Base-by-base conservation (phyloP, 2,888 invertebrate species). In the Andrena haemorrhoa region DNA sequence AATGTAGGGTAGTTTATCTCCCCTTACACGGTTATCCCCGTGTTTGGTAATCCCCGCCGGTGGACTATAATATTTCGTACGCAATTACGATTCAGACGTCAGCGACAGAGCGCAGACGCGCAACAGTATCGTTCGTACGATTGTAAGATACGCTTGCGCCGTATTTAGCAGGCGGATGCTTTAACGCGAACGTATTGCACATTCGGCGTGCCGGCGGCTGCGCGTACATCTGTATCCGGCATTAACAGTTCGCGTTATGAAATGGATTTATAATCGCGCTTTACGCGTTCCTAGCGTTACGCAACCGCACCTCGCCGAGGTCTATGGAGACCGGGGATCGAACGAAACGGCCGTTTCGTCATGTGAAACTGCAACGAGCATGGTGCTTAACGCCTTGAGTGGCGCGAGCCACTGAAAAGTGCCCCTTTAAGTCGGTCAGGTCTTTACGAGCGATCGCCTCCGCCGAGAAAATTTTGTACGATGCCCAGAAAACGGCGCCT, bases 1-100 rank as follows among this genome's bases (percentile, higher is more conserved):
- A 86, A 83, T 85, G 84, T 75, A 74, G 71, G 71, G 79, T 79
- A 75, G 81, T 80, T 76, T 79, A 84, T 87, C 84, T 79, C 69
- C 10, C 63, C 56, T 33, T 79, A 73, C 60, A 74, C 69, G 79
- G 74, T 63, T 63, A 58, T 51, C 53, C 63, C 74, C 73, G 56
- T 69, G 72, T 66, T 79, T 70, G 82, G 79, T 58, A 61, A 75
- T 61, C 69, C 66, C 71, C 53, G n/a, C 20, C 56, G 79, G 41
- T 31, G 20, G n/a, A 73, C 69, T 74, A 65, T 73, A 80, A 85
- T 85, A 88, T 88, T 88, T 88, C 60, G 83, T 74, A 63, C 61
- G 85, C 84, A 85, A 88, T 86, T 86, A 86, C 88, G 88, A 88
- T 88, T 86, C 86, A 88, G 82, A 88, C 69, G 88, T 86, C 86